Evolutionary conservation across 1,140 invertebrate species (phyloP).

Genomic region (Tetragnatha versicolor): DNA sequence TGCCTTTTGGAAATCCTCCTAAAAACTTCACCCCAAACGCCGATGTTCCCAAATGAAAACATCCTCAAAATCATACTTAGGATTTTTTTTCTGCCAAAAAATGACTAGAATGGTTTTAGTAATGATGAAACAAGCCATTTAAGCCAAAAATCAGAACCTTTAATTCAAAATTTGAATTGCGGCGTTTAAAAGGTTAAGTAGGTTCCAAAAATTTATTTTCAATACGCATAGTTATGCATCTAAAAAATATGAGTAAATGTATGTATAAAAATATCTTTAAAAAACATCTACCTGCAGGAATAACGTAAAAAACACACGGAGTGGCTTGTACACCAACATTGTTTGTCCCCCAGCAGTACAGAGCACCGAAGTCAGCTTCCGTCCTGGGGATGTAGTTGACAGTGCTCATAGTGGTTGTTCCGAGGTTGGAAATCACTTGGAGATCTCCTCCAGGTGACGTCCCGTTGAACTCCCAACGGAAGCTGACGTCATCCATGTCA

Average conservation of each 20-base stretch:
- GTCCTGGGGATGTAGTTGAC: slow-evolving; percentile 71
- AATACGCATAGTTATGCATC: not conserved
- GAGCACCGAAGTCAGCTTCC: slow-evolving; percentile 77
- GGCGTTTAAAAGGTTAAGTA: too few species aligned
- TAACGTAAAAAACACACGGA: slow-evolving; percentile 81
- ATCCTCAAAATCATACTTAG: too few species aligned
- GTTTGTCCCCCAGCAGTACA: slow-evolving; percentile 86
- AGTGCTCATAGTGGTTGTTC: slow-evolving; percentile 67
- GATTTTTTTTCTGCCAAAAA: too few species aligned
- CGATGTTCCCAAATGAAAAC: too few species aligned
- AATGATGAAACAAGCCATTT: too few species aligned
- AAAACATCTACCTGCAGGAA: slow-evolving; percentile 73
- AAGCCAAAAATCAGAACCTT: too few species aligned
- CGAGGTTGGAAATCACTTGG: slow-evolving; percentile 65
- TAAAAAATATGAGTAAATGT: not conserved
- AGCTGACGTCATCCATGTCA: slow-evolving; percentile 57
- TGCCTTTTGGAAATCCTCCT: too few species aligned
- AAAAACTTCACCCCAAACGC: too few species aligned
- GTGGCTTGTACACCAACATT: slow-evolving; percentile 76
- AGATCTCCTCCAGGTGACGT: slow-evolving; percentile 32
- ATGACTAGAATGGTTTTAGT: too few species aligned
- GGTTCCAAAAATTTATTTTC: too few species aligned
- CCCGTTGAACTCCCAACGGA: slow-evolving; percentile 58
- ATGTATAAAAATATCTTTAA: not conserved
- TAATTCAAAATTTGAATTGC: too few species aligned